Percentiles rank a stretch among this genome's conserved stretches.
Conservation (phyloP, 2,888 invertebrate species). For the Cheilosia vernalis region DNA sequence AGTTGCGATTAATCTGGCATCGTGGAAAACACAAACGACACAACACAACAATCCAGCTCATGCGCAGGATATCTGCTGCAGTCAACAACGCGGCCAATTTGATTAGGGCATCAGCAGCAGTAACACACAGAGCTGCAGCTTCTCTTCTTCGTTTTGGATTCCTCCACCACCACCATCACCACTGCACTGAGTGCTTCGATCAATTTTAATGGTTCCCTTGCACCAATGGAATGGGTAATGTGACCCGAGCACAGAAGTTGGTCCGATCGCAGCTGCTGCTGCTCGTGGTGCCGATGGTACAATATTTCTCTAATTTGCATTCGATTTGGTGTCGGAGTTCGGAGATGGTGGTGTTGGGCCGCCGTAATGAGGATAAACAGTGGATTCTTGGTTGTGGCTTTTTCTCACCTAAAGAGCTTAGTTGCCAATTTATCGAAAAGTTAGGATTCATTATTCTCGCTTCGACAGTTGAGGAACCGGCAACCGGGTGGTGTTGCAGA, state of each 20-base stretch:
- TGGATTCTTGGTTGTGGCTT: conserved; percentile 32
- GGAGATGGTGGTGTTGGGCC: conserved; percentile 48
- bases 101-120: conserved; percentile 52
- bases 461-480: conserved; percentile 49
- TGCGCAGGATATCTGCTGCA: background rate
- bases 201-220: conserved; percentile 73
- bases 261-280: conserved; percentile 32
- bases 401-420: conserved; percentile 54
- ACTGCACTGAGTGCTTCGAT: conserved; percentile 50
- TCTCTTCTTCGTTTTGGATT: conserved; percentile 54
- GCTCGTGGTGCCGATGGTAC: conserved; percentile 29
- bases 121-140: conserved; percentile 40
- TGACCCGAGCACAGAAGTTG: conserved; percentile 59
- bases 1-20: conserved; percentile 73
- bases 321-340: conserved; percentile 68
- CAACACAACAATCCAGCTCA: conserved; percentile 19
- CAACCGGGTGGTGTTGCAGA: conserved; percentile 42
- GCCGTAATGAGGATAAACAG: conserved; percentile 57
- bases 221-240: conserved; percentile 69
- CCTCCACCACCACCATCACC: conserved; percentile 2
- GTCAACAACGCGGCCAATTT: conserved; percentile 63
- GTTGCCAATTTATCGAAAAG: conserved; percentile 60
- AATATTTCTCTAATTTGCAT: conserved; percentile 75
- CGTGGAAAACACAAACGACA: conserved; percentile 73
- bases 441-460: conserved; percentile 65